A percentile compares a stretch with the other conserved stretches of the same genome.
Conservation (phyloP, 1,140 invertebrate genomes). For the Ceratina calcarata region DNA sequence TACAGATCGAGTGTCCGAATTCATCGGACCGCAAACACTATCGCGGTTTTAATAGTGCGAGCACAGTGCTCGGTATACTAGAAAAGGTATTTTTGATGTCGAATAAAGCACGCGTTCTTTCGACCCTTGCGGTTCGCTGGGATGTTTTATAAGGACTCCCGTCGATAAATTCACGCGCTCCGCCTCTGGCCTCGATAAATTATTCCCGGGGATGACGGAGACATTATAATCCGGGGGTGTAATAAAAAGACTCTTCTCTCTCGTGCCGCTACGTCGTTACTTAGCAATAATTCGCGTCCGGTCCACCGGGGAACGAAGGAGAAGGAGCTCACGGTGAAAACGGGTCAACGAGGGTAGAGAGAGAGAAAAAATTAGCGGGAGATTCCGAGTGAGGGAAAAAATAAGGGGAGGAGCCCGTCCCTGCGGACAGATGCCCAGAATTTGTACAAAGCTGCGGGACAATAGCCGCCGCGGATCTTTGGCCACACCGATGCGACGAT, state of each 20-base stretch:
- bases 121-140: conserved; percentile 56
- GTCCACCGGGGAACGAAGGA: conserved; percentile 7
- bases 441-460: conserved; percentile 57
- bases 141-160: conserved; percentile 57
- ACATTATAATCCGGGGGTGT: conserved; percentile 67
- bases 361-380: neutral
- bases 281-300: conserved; percentile 63
- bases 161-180: conserved; percentile 65
- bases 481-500: conserved; percentile 31
- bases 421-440: conserved; percentile 46
- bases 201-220: conserved; percentile 67
- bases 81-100: neutral
- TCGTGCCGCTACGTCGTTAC: conserved; percentile 43
- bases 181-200: conserved; percentile 61
- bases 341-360: neutral
- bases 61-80: too few species aligned
- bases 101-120: conserved; percentile 59
- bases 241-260: conserved; percentile 58
- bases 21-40: neutral
- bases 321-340: neutral
- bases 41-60: too few species aligned
- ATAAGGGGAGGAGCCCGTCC: neutral
- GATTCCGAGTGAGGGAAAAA: neutral
- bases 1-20: neutral
- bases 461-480: conserved; percentile 45